Evolutionary conservation across 53 echinoderm and acorn worm species (phyloP).

Genomic region (Crossaster papposus): DNA sequence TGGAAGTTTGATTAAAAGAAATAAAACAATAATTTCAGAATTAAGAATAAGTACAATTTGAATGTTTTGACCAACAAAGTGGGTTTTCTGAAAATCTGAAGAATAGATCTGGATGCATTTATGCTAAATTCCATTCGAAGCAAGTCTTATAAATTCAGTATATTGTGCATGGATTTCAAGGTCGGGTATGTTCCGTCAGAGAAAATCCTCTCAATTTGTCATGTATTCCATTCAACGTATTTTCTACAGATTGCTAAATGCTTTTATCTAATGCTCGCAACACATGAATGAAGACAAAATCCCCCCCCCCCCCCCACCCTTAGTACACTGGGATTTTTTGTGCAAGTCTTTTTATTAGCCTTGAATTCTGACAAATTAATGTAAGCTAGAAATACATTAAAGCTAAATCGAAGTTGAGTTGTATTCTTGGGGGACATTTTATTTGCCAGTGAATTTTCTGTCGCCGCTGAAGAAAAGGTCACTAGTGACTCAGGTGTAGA

Average conservation of each 20-base stretch:
- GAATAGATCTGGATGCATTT: not conserved
- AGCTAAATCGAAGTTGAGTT: too few relatives aligned
- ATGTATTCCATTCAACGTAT: not conserved
- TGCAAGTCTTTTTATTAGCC: not conserved
- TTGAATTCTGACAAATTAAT: not conserved
- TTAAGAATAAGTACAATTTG: too few relatives aligned
- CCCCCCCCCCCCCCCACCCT: too few relatives aligned
- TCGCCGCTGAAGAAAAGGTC: too few relatives aligned
- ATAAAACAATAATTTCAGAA: too few relatives aligned
- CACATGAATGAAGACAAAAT: not conserved
- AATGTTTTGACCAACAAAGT: too few relatives aligned
- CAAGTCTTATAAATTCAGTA: not conserved
- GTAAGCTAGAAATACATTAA: too few relatives aligned
- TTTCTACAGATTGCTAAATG: not conserved
- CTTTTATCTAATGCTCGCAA: not conserved
- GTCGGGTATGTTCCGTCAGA: not conserved
- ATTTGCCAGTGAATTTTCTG: too few relatives aligned
- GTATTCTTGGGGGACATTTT: too few relatives aligned
- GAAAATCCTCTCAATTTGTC: not conserved
- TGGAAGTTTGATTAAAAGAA: too few relatives aligned
- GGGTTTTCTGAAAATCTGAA: too few relatives aligned
- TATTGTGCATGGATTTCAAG: not conserved
- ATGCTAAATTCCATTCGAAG: not conserved
- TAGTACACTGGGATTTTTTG: not conserved
- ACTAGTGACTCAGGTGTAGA: too few relatives aligned